Evolutionary conservation across 92 coral and sea anemone species (phyloP).

Genomic region (Epizoanthus scotinus): DNA sequence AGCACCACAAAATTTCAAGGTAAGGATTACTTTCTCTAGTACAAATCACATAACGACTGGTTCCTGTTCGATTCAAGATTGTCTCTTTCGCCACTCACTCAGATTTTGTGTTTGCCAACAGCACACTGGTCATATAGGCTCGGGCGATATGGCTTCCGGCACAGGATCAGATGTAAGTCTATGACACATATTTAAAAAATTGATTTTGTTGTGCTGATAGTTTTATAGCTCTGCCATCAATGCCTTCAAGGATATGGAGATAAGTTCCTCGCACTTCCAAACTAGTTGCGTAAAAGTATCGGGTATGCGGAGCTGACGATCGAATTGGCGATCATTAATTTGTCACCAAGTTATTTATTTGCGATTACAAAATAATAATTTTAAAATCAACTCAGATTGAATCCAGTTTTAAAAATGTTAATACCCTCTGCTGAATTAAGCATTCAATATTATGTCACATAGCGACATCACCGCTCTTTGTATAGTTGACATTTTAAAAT

Average conservation of each 20-base stretch:
- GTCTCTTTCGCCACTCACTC: background rate
- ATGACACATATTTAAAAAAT: slow-evolving; percentile 7
- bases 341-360: slow-evolving; percentile 20
- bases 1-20: slow-evolving; percentile 81
- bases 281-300: background rate
- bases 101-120: slow-evolving; percentile 38
- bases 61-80: background rate
- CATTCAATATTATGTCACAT: background rate
- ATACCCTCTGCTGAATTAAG: background rate
- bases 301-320: slow-evolving; percentile 7
- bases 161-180: slow-evolving; percentile 83
- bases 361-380: slow-evolving; percentile 19
- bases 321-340: background rate
- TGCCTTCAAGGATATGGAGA: background rate
- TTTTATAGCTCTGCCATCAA: background rate
- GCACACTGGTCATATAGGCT: slow-evolving; percentile 93
- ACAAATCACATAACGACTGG: background rate
- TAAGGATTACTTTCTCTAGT: slow-evolving; percentile 30
- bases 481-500: background rate
- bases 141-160: slow-evolving; percentile 94
- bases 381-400: slow-evolving; percentile 1
- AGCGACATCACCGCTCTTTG: slow-evolving; percentile 10
- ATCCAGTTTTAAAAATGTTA: background rate
- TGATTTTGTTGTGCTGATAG: slow-evolving; percentile 5
- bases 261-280: slow-evolving; percentile 9